Evolutionary conservation across 2,113 vertebrate genomes (phyloP), one percentile per base, ranked within the genome.

Genomic region (Galemys pyrenaicus): DNA sequence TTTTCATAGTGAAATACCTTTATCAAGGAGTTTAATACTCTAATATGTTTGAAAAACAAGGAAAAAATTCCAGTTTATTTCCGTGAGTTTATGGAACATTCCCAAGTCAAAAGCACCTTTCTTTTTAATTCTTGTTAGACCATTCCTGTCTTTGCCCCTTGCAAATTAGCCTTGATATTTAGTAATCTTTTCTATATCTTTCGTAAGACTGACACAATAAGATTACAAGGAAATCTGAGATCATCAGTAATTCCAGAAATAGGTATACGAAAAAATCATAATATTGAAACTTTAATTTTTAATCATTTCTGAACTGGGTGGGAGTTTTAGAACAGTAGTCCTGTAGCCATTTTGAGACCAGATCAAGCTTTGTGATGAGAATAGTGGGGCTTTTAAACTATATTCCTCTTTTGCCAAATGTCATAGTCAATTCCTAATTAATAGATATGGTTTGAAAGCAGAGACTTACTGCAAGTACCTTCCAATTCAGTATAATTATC

Each of bases 1-100:
- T 49, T 90, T 92, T 49, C 6, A 64, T 44, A 83, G 79, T 79
- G 12, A 75, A 80, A 39, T 60, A 19, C 1, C 73, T 15, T 64
- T 54, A 85, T 3, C n/a, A 44, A 77, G 12, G 30, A 70, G 20
- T 73, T 8, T 1, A 7, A 39, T 30, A 9, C 64, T 12, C 24
- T 82, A 92, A 87, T 49, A 89, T 70, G 71, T 91, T 92, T 83
- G 28, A 94, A 80, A 13, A 70, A 78, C 0, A 15, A 81, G 35
- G 2, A 5, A 39, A 73, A 51, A 68, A 16, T 37, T 87, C 2
- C 11, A 71, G 2, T 68, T 22, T 26, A 80, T 62, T 92, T 80
- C 24, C 7, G 39, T 30, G 9, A 70, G 6, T 64, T n/a, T 51
- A 75, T 30, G 15, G 51, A 11, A 32, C 5, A 79, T 16, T 73